These are phyloP conservation scores for Rhinella marina DNA, from an alignment of 2,797 vertebrate species.

Conservation along the genomic window DNA sequence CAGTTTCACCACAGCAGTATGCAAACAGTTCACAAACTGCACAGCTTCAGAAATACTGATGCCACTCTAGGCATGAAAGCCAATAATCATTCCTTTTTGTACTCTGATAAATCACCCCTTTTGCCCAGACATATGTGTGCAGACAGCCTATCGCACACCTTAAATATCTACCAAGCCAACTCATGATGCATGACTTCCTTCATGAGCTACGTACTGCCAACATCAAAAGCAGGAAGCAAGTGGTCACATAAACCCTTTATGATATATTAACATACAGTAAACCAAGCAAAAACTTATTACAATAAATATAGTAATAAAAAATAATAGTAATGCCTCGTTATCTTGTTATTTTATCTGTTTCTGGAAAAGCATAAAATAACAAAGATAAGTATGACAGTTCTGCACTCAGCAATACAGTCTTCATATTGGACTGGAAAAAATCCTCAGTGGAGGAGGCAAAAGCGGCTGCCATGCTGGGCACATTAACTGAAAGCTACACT, in stretches of 20 bases:
- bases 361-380: not conserved
- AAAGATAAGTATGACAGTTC: not conserved
- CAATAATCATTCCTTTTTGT: too few relatives aligned
- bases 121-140: too few relatives aligned
- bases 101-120: too few relatives aligned
- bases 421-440: conserved; percentile 6
- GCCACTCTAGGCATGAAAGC: too few relatives aligned
- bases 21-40: too few relatives aligned
- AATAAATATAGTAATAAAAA: not conserved
- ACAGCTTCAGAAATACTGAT: too few relatives aligned
- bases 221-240: too few relatives aligned
- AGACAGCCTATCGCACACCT: too few relatives aligned
- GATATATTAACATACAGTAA: not conserved
- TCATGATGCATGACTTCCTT: too few relatives aligned
- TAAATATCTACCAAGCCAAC: too few relatives aligned
- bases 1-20: too few relatives aligned
- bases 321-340: not conserved
- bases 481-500: conserved; percentile 51
- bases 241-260: not conserved
- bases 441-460: conserved; percentile 26
- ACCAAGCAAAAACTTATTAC: not conserved
- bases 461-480: conserved; percentile 46
- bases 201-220: too few relatives aligned
- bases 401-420: conserved; percentile 18
- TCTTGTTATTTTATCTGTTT: not conserved